Percentiles rank a stretch among this genome's conserved stretches.
These are phyloP conservation scores for Connochaetes taurinus DNA, from an alignment of 2,113 vertebrate genomes.

Conservation along the genomic window DNA sequence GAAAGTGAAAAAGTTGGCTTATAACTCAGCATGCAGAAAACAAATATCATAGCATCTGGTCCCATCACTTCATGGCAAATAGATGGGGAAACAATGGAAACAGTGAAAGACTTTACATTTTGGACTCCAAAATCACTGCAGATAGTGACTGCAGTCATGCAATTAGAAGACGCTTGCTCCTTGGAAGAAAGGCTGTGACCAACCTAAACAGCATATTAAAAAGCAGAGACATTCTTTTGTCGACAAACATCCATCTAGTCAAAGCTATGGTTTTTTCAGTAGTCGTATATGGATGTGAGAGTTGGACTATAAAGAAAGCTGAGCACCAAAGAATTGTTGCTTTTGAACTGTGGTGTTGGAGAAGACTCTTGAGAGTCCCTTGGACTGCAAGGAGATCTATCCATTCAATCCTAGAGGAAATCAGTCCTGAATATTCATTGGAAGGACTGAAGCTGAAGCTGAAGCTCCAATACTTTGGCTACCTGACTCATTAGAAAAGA, in stretches of 20 bases:
- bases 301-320: not conserved
- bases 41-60: not conserved
- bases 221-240: not conserved
- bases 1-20: not conserved
- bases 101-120: not conserved
- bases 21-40: not conserved
- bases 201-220: not conserved
- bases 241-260: accelerated
- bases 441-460: not conserved
- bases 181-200: not conserved
- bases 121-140: not conserved
- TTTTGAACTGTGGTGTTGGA: not conserved
- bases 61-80: not conserved
- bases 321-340: not conserved
- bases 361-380: not conserved
- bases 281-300: not conserved
- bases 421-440: not conserved
- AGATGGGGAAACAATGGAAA: not conserved
- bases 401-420: not conserved
- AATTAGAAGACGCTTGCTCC: not conserved
- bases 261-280: not conserved
- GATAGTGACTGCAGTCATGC: not conserved
- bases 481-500: not conserved
- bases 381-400: not conserved
- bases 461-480: not conserved